phyloP scores from a whole-genome alignment of 2,888 invertebrate genomes.

The Malthinus flaveolus region DNA sequence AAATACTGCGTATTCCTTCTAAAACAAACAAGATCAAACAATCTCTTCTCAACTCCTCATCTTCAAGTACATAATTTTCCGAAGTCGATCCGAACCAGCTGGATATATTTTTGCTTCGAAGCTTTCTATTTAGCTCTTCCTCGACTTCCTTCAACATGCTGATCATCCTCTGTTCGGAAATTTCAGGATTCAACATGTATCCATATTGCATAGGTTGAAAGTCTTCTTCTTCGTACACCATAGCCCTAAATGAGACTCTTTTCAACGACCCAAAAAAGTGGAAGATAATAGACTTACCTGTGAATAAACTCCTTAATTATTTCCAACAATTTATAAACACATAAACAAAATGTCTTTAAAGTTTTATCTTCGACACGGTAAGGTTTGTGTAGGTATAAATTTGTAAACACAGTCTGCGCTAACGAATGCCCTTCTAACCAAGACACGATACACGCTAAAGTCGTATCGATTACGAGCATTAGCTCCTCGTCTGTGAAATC shows the following conservation, averaged over 20 bases:
- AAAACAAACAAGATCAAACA: not conserved
- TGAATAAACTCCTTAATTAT: constrained; percentile 86
- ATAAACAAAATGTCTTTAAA: constrained; percentile 83
- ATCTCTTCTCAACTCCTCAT: too few relatives aligned
- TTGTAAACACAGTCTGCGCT: constrained; percentile 96
- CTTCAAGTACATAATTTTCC: too few relatives aligned
- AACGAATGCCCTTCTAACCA: constrained; percentile 97
- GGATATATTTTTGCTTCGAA: constrained; percentile 17
- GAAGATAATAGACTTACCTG: constrained; percentile 62
- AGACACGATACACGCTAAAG: constrained; percentile 90
- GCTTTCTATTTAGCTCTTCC: constrained; percentile 64
- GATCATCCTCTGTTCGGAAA: constrained; percentile 78
- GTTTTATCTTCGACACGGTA: constrained; percentile 80
- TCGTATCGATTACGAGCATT: constrained; percentile 92
- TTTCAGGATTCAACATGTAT: constrained; percentile 80
- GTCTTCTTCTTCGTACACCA: constrained; percentile 94
- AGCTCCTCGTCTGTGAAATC: constrained; percentile 77
- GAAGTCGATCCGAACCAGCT: not conserved
- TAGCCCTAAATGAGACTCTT: constrained; percentile 61
- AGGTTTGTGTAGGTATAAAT: constrained; percentile 92
- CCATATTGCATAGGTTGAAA: constrained; percentile 93
- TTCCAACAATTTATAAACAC: constrained; percentile 86
- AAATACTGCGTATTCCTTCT: constrained; percentile 61
- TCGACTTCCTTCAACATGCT: constrained; percentile 88
- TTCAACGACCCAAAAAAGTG: not conserved